phyloP scores from a whole-genome alignment of 2,888 invertebrate species.

The Leptinotarsa peninsularis region DNA sequence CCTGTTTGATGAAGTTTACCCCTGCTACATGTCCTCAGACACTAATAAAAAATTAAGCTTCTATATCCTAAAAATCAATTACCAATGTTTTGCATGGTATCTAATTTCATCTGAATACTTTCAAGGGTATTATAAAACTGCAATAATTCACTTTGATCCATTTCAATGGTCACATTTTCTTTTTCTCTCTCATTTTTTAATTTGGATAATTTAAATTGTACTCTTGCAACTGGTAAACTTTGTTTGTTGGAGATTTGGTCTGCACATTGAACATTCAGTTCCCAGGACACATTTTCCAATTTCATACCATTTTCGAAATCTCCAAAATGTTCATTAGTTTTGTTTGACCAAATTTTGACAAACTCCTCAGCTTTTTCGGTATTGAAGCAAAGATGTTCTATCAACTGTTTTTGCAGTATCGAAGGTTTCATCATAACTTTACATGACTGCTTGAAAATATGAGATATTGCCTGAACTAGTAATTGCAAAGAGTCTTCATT shows the following conservation, averaged over 20 bases:
- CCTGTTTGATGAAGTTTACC: too few species aligned
- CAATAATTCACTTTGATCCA: constrained; percentile 68
- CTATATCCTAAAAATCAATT: constrained; percentile 19
- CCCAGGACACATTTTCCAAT: constrained; percentile 70
- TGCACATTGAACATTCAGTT: constrained; percentile 69
- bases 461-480: constrained; percentile 56
- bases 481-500: constrained; percentile 51
- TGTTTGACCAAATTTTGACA: constrained; percentile 69
- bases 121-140: constrained; percentile 70
- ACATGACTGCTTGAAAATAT: constrained; percentile 68
- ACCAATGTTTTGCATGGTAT: constrained; percentile 48
- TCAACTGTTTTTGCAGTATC: constrained; percentile 67
- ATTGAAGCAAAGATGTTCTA: constrained; percentile 67
- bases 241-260: constrained; percentile 67
- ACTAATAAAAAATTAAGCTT: not conserved
- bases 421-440: constrained; percentile 71
- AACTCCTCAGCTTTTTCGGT: constrained; percentile 70
- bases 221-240: constrained; percentile 66
- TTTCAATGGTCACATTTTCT: constrained; percentile 67
- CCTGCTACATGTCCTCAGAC: not conserved
- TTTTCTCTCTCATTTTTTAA: constrained; percentile 47
- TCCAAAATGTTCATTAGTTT: constrained; percentile 68
- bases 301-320: constrained; percentile 67
- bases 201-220: constrained; percentile 66
- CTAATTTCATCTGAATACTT: constrained; percentile 66